Conservation (phyloP, 2,888 invertebrate species). For the Crematogaster levior region DNA sequence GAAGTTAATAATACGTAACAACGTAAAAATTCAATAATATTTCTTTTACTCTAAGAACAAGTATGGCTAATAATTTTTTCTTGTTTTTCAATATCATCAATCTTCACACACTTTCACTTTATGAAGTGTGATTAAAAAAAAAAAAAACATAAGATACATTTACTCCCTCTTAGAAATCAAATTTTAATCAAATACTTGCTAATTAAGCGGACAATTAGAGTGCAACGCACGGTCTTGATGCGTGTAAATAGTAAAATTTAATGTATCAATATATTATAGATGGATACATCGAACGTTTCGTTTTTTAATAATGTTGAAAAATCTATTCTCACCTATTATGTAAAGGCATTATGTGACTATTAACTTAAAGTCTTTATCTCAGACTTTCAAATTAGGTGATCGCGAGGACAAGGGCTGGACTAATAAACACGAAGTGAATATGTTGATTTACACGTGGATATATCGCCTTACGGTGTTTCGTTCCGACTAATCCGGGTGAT, state of each 20-base stretch:
- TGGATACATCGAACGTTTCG: no score
- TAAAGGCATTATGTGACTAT: neutral
- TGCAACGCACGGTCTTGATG: no score
- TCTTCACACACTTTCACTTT: neutral
- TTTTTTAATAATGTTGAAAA: no score
- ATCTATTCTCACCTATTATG: neutral
- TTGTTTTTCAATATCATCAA: neutral
- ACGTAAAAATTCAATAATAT: neutral
- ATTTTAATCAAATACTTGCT: no score
- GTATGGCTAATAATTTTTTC: neutral
- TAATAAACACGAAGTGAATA: neutral
- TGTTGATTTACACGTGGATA: conserved; percentile 33
- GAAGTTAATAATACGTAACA: neutral
- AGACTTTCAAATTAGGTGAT: conserved; percentile 7
- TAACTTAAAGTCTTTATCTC: neutral
- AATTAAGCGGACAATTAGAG: no score
- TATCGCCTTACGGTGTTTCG: conserved; percentile 3
- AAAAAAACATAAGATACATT: neutral
- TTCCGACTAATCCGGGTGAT: conserved; percentile 31
- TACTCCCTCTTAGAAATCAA: neutral
- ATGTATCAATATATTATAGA: no score
- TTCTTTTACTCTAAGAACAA: neutral
- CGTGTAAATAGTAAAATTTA: no score
- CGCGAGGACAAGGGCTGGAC: neutral
- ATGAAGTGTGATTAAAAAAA: no score